Evolutionary conservation across 64 coral and sea anemone genomes (phyloP).

Genomic region (Anthopleura sola): DNA sequence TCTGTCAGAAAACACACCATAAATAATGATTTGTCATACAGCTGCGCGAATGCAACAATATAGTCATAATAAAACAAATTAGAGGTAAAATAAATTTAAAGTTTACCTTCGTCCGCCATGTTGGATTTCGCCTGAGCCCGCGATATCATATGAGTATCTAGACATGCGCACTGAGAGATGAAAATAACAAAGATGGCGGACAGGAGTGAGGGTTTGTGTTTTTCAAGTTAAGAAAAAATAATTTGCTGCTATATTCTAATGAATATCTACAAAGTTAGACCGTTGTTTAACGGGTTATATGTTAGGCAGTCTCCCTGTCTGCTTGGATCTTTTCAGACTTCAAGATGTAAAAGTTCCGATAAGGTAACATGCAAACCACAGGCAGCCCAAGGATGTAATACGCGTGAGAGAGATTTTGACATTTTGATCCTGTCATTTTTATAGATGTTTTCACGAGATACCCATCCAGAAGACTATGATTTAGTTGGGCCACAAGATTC

Average conservation of each 20-base stretch:
- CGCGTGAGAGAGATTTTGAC: neutral
- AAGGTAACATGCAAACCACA: neutral
- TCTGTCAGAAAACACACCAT: neutral
- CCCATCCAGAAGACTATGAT: slow-evolving; percentile 32
- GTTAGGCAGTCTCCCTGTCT: neutral
- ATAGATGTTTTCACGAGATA: neutral
- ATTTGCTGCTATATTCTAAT: neutral
- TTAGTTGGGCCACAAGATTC: slow-evolving; percentile 66
- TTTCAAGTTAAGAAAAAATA: neutral
- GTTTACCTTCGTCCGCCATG: slow-evolving; percentile 23
- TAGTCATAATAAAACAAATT: neutral
- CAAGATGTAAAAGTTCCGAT: neutral
- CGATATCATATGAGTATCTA: neutral
- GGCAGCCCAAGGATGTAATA: neutral
- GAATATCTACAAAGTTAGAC: neutral
- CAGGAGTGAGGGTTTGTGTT: neutral
- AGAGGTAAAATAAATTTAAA: neutral
- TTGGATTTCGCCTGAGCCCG: neutral
- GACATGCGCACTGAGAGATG: neutral
- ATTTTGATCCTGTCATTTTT: neutral
- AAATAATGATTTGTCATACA: neutral
- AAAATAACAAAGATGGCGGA: neutral
- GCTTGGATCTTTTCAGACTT: neutral
- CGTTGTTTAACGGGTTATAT: neutral
- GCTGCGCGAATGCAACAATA: neutral